Base-by-base conservation (phyloP, 2,888 invertebrate genomes). In the Allacma fusca region DNA sequence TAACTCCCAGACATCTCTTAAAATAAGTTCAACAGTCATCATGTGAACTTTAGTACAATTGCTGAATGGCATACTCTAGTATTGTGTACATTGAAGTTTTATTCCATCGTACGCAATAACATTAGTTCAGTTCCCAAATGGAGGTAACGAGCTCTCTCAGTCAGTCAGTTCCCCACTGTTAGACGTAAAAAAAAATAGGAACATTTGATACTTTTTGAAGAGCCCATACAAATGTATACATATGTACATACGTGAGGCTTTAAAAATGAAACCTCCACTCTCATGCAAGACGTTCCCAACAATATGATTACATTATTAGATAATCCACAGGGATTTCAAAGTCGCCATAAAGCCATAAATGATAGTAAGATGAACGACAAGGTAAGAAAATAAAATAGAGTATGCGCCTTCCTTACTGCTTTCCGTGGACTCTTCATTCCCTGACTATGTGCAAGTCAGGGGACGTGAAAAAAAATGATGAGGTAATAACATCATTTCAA, bases 301-400 rank as follows among this genome's bases (percentile, higher is more conserved):
- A 28, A 29, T 34, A 34, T 29, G 19, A 26, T 26, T 64, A 24
- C 62, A 62, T 23, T 21, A 57, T 34, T 34, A 34, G 34, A 50
- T 50, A 50, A n/a, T 50, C n/a, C 50, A 50, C 19, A 50, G 50
- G n/a, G 50, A 50, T 50, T 50, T 50, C 50, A 50, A 50, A 50
- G 50, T 50, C 50, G 50, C 19, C 50, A 50, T 50, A 50, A 50
- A 50, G 50, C 50, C 50, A 50, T 50, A 50, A 50, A 50, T 50
- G 50, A 5, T 50, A 5, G n/a, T n/a, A 19, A 50, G 50, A 50
- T n/a, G n/a, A 50, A 50, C 50, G 50, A 50, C 50, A 13, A n/a
- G n/a, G n/a, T 50, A n/a, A 50, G 50, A 50, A 50, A 50, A 50
- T 50, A 50, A 50, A 50, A 13, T 16, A 50, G 50, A 50, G n/a